Evolutionary conservation across 1,140 invertebrate genomes (phyloP).

Genomic region (Hirudo medicinalis): DNA sequence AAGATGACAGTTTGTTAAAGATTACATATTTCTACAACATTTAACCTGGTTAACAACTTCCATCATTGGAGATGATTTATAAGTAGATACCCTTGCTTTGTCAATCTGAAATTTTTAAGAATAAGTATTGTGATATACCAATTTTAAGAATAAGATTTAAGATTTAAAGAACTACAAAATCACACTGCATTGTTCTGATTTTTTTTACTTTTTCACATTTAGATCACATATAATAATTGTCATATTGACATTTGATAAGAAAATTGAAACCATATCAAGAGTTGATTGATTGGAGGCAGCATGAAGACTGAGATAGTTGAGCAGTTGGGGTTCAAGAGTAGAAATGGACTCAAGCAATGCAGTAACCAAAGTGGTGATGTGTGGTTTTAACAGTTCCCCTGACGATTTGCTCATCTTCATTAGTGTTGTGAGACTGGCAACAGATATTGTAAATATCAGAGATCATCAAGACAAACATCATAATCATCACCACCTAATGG

Average conservation of each 20-base stretch:
- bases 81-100: constrained; percentile 57
- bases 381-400: constrained; percentile 60
- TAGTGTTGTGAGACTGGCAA: constrained; percentile 60
- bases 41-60: constrained; percentile 67
- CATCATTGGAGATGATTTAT: constrained; percentile 69
- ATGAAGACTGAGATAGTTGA: constrained; percentile 64
- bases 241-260: background rate
- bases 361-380: constrained; percentile 64
- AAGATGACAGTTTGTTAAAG: background rate
- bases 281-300: constrained; percentile 46
- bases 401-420: constrained; percentile 67
- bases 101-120: constrained; percentile 49
- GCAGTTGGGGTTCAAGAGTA: constrained; percentile 62
- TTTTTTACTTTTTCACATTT: too few species aligned
- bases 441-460: background rate
- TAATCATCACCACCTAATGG: constrained; percentile 43
- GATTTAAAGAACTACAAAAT: background rate
- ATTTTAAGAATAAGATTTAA: too few species aligned
- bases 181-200: background rate
- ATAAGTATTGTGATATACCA: background rate
- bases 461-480: constrained; percentile 21
- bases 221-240: background rate
- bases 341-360: constrained; percentile 69
- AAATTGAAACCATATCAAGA: constrained; percentile 28
- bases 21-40: background rate